Evolutionary conservation across 2,797 vertebrate species (phyloP), one percentile per base, ranked within the genome.

Genomic region (Simalia tracyae): DNA sequence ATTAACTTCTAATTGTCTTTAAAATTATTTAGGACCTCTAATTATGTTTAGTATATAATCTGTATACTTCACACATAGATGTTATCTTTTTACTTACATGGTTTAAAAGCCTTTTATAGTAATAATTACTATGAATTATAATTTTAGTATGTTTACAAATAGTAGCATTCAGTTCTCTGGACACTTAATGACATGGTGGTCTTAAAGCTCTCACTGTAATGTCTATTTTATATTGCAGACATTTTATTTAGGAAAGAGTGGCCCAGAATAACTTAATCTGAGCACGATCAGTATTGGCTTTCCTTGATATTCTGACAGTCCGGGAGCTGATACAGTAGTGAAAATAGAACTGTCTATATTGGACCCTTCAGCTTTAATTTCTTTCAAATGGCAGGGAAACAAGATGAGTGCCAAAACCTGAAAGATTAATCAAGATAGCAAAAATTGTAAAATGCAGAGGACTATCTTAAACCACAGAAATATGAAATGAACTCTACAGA

Each of bases 271-370:
- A 84, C 81, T 91, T 59, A 86, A 89, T 94, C 56, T 95, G 95
- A 95, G 93, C 87, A 68, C 11, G 31, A 12, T 4, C 84, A 88
- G 76, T 87, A 0, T 89, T 93, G 88, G 92, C 92, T 0, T 92
- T 81, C 96, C 96, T 97, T 97, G 95, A 97, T 95, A 94, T 95
- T 93, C 89, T 9, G 91, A 91, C 46, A 64, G 89, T n/a, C 12
- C 0, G 0, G 93, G 95, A 96, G 94, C 72, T 63, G 14, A 91
- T 31, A 84, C 95, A 95, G 93, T 97, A 97, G 91, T 63, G 8
- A 95, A 94, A 94, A 95, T 95, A 95, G 96, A 95, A 93, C 61
- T 92, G 91, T 59, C 93, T 95, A 89, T 81, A 91, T 14, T 91
- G 86, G 57, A 95, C 68, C 91, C 92, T 95, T 93, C 93, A 95